These are phyloP conservation scores for Netelia fuscicornis DNA, from an alignment of 2,888 invertebrate genomes.

Conservation along the genomic window DNA sequence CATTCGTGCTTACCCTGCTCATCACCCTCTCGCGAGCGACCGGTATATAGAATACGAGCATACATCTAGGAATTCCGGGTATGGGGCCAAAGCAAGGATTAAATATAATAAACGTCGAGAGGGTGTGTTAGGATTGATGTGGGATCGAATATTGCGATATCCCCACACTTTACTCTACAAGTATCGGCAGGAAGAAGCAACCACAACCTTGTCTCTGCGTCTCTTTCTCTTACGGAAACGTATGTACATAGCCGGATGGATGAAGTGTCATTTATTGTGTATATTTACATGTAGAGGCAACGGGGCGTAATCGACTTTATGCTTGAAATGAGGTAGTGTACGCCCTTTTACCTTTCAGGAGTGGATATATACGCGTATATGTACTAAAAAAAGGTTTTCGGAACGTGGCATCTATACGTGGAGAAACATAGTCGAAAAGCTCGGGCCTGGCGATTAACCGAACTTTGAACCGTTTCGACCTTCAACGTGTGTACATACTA, in stretches of 20 bases:
- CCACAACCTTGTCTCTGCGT: background rate
- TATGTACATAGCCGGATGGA: constrained; percentile 15
- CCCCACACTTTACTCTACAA: background rate
- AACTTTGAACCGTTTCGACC: constrained; percentile 42
- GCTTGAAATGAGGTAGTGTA: background rate
- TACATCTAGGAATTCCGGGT: background rate
- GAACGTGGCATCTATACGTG: background rate
- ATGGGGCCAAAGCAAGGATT: constrained; percentile 13
- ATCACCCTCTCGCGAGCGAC: constrained; percentile 7
- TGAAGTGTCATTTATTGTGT: background rate
- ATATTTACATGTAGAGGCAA: background rate
- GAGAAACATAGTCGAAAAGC: constrained; percentile 17
- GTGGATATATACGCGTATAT: background rate
- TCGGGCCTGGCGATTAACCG: constrained; percentile 40
- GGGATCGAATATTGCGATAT: constrained; percentile 11
- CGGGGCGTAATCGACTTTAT: background rate
- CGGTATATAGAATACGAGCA: background rate
- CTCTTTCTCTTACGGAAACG: constrained; percentile 3
- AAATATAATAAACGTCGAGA: constrained; percentile 45
- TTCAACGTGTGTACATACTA: constrained; percentile 51
- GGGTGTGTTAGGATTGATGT: constrained; percentile 30
- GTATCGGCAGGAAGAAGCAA: constrained; percentile 34
- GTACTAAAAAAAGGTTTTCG: background rate
- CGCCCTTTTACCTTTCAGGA: background rate
- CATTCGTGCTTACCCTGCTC: background rate